Evolutionary conservation across 2,888 invertebrate species (phyloP), one percentile per base, ranked within the genome.

Genomic region (Blomia tropicalis): DNA sequence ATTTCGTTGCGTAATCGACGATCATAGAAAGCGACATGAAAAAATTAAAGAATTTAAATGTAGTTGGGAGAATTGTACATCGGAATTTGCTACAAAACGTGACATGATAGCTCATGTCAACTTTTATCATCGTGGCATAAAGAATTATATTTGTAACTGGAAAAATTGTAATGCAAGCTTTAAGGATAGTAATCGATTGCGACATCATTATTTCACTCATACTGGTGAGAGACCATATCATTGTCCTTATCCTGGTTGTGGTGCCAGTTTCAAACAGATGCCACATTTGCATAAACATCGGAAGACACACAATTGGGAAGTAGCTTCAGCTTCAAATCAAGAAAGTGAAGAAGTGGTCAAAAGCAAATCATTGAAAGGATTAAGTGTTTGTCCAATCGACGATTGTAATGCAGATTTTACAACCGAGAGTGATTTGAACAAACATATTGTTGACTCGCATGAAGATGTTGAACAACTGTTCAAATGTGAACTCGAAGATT

Each of bases 191-290:
- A 56, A 56, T 36, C 56, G 56, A 14, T 25, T 56, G 4, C 25
- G 23, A 56, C 56, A 56, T 36, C 56, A 56, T 36, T 25, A 30
- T 31, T 56, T 27, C 23, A 56, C 56, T 19, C 56, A 56, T 25
- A 56, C 56, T 29, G 56, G 56, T 22, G 56, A 56, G 23, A 29
- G 56, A 31, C 56, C 56, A 19, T 56, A 56, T 36, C 25, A 22
- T 19, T 56, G 56, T 36, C 30, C 25, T 25, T 25, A 25, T 47
- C 23, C 22, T 27, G 56, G 25, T 25, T 56, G 56, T 25, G 19
- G 23, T 31, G 2, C 56, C 2, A 56, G 56, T 36, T 56, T 56
- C 30, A 56, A 56, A 31, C 56, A 56, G 29, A 29, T 25, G 29
- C 56, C 56, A 19, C 56, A 56, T 36, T 11, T 56, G 2, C 30